phyloP scores from a whole-genome alignment of 2,797 vertebrate species.

The Helicolenus hilgendorfi region DNA sequence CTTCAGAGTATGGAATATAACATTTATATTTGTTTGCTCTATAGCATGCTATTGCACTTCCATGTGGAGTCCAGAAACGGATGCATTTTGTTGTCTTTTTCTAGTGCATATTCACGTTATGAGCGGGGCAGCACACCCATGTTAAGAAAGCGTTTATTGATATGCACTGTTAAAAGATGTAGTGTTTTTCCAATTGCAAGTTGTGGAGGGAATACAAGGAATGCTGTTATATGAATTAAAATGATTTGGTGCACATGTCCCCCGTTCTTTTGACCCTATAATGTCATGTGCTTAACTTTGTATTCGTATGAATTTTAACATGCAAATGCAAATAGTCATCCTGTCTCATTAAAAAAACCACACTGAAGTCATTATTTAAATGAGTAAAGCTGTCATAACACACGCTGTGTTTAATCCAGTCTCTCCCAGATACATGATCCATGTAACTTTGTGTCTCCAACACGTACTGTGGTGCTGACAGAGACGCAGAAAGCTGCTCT shows the following conservation, averaged over 20 bases:
- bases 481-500: conserved; percentile 36
- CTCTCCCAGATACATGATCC: conserved; percentile 15
- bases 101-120: conserved; percentile 64
- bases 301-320: conserved; percentile 3
- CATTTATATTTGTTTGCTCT: conserved; percentile 84
- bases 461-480: conserved; percentile 41
- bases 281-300: neutral
- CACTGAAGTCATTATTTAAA: neutral
- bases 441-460: conserved; percentile 34
- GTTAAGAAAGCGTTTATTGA: conserved; percentile 61
- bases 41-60: conserved; percentile 86
- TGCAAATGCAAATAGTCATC: neutral
- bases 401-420: conserved; percentile 8
- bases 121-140: conserved; percentile 59
- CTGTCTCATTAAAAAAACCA: conserved; percentile 4
- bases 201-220: conserved; percentile 61
- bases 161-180: conserved; percentile 71
- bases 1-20: conserved; percentile 79
- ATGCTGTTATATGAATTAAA: conserved; percentile 83
- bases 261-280: conserved; percentile 1
- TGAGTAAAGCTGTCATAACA: conserved; percentile 16
- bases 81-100: conserved; percentile 82
- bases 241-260: conserved; percentile 64
- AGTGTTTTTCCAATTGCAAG: conserved; percentile 47
- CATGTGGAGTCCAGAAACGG: conserved; percentile 55